Conservation (phyloP, 2,113 vertebrate species). For the Paramormyrops kingsleyae region DNA sequence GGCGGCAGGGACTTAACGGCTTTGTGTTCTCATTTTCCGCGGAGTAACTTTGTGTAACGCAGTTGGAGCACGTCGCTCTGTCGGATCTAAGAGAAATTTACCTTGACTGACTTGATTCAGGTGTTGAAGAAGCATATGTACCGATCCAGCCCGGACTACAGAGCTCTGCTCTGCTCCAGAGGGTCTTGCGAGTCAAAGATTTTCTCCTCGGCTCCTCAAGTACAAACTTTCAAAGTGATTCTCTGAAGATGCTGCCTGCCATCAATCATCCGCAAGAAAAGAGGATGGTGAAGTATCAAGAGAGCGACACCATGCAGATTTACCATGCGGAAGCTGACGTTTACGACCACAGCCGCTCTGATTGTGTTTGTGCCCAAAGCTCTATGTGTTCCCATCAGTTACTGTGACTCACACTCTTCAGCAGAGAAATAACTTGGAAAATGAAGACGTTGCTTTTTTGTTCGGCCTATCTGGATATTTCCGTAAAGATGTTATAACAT, state of each 20-base stretch:
- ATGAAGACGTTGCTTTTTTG: neutral
- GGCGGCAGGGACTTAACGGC: conserved; percentile 19
- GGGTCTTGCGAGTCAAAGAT: neutral
- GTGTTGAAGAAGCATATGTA: neutral
- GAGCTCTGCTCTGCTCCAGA: neutral
- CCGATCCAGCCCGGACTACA: neutral
- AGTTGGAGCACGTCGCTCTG: neutral
- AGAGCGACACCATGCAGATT: neutral
- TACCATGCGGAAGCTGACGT: neutral
- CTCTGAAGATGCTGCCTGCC: neutral
- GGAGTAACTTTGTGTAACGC: conserved; percentile 5
- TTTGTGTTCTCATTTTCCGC: conserved; percentile 19
- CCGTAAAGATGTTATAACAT: neutral
- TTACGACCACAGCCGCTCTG: neutral
- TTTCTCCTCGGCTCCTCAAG: neutral
- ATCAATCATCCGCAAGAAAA: neutral
- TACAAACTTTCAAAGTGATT: neutral
- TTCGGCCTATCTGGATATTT: neutral
- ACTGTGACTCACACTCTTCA: neutral
- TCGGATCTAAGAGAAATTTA: neutral
- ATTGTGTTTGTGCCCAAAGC: conserved; percentile 7
- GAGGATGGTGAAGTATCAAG: neutral
- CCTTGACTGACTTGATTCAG: conserved; percentile 17
- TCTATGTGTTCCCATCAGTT: neutral
- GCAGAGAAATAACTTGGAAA: conserved; percentile 4